Evolutionary conservation across 2,888 invertebrate species (phyloP), one percentile per base, ranked within the genome.

Genomic region (Sarcophaga rosellei): DNA sequence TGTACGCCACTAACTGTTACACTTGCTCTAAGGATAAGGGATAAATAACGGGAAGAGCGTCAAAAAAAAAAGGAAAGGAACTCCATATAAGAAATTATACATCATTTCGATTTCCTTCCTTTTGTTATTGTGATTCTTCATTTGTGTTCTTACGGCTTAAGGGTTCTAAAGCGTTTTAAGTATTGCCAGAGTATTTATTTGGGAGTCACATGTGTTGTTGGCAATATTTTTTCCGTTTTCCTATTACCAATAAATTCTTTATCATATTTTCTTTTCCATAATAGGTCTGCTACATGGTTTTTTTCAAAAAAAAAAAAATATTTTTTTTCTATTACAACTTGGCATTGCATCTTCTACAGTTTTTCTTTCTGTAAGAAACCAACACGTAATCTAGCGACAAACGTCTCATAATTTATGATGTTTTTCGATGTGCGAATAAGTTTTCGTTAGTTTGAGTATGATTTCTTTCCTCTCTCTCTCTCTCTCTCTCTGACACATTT

Each of bases 381-480:
- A 80, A 77, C 84, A 86, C 84, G 86, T 86, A 86, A 86, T 86
- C 81, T 70, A 77, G 81, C 83, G 81, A 81, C 83, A 80, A 86
- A 80, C 73, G 76, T 80, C 57, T 74, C 65, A 84, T 86, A 84
- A 86, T 86, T 86, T 86, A 86, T 86, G 72, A 80, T 62, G 53
- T 86, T 80, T 73, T 76, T 72, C 59, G 68, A 47, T 59, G 62
- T 45, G 45, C 57, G 20, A 47, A 74, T 68, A 74, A 70, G 57
- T 63, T 82, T 70, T 80, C 59, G 25, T 53, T 62, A 25, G 44
- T 74, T 79, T 65, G 21, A 25, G 45, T 79, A 44, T 65, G 25
- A 47, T 61, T 53, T 70, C 57, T 68, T 47, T 68, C n/a, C 57
- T 68, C 35, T 68, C n/a, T 25, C 47, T 12, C 1, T 15, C 53